A percentile compares a stretch with the other conserved stretches of the same genome.
Evolutionary conservation across 1,140 invertebrate genomes (phyloP).

Genomic region (Agrypnia vestita): DNA sequence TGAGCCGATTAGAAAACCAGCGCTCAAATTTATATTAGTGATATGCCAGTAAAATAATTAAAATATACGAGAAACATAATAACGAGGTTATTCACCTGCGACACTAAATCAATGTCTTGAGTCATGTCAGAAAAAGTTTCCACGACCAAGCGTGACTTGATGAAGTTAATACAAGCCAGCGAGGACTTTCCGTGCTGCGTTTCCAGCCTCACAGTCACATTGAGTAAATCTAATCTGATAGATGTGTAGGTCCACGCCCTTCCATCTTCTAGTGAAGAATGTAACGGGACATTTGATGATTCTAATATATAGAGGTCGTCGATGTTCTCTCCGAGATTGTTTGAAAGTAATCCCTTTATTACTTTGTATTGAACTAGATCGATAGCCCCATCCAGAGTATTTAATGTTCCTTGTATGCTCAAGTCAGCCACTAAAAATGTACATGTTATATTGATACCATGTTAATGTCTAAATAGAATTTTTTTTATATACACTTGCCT

Average conservation of each 20-base stretch:
- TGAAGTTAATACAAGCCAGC: slow-evolving; percentile 92
- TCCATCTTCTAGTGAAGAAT: slow-evolving; percentile 42
- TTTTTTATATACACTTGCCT: no score
- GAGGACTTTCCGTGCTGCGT: slow-evolving; percentile 76
- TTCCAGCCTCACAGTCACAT: slow-evolving; percentile 86
- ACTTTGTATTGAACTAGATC: slow-evolving; percentile 91
- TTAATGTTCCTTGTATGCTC: slow-evolving; percentile 87
- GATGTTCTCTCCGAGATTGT: slow-evolving; percentile 94
- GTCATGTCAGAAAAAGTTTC: slow-evolving; percentile 90
- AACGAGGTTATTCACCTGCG: slow-evolving; percentile 73
- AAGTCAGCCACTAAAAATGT: slow-evolving; percentile 84
- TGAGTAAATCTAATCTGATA: slow-evolving; percentile 88
- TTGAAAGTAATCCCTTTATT: slow-evolving; percentile 88
- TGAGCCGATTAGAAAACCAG: no score
- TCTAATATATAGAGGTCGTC: slow-evolving; percentile 75
- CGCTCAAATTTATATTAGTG: no score
- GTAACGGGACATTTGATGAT: slow-evolving; percentile 11
- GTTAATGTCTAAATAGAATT: no score
- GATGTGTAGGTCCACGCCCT: slow-evolving; percentile 84
- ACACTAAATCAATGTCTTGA: slow-evolving; percentile 94
- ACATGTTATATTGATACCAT: not conserved
- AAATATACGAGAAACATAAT: slow-evolving; percentile 6
- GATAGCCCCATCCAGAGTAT: slow-evolving; percentile 88
- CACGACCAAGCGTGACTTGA: slow-evolving; percentile 88
- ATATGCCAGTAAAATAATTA: not conserved